A percentile compares a stretch with the other conserved stretches of the same genome.
These are phyloP conservation scores for Scrobipalpa atriplicella DNA, from an alignment of 2,888 invertebrate genomes.

Conservation along the genomic window DNA sequence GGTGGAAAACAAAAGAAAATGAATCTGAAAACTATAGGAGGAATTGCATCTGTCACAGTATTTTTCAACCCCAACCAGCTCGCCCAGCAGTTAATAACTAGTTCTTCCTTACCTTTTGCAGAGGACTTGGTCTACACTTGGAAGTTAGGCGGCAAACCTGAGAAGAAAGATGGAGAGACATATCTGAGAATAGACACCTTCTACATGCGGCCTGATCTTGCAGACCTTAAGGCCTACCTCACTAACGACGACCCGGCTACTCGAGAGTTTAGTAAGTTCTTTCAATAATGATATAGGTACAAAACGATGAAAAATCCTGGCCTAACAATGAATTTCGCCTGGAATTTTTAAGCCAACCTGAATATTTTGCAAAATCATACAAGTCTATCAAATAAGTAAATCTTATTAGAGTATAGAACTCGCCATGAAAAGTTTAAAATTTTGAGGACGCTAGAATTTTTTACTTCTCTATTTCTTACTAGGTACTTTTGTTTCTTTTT, in stretches of 20 bases:
- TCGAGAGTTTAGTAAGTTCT: conserved; percentile 82
- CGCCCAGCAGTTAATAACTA: background rate
- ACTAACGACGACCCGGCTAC: conserved; percentile 83
- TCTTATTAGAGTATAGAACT: too few species aligned
- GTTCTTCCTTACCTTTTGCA: conserved; percentile 50
- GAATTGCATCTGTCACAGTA: background rate
- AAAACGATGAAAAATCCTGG: too few species aligned
- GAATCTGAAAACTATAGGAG: too few species aligned
- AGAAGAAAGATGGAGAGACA: conserved; percentile 77
- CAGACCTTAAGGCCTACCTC: conserved; percentile 83
- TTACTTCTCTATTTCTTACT: background rate
- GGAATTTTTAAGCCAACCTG: too few species aligned
- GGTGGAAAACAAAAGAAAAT: background rate
- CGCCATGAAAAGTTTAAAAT: too few species aligned
- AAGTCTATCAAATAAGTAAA: too few species aligned
- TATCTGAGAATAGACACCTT: conserved; percentile 83
- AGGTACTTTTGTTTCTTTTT: conserved; percentile 42
- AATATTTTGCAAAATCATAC: too few species aligned
- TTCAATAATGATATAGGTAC: background rate
- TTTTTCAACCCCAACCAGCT: background rate
- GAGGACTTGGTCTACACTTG: conserved; percentile 82
- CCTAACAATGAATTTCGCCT: too few species aligned
- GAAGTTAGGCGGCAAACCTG: conserved; percentile 81
- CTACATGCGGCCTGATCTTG: conserved; percentile 84
- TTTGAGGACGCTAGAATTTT: too few species aligned